Percentiles rank a stretch among this genome's conserved stretches.
These are phyloP conservation scores for Momotus momota DNA, from an alignment of 2,797 vertebrate genomes.

Conservation along the genomic window DNA sequence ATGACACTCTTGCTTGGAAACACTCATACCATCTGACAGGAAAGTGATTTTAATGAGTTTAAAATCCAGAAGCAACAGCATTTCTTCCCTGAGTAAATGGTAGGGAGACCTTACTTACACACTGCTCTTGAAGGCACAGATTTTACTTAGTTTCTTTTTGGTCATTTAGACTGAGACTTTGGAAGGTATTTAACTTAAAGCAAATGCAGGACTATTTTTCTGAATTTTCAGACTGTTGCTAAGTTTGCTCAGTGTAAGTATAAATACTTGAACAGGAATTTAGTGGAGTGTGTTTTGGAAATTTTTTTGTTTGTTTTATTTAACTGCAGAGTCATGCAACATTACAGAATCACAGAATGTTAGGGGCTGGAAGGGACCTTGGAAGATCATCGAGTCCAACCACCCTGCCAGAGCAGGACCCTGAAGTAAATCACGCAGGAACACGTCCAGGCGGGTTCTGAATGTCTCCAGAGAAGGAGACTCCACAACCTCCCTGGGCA, in stretches of 20 bases:
- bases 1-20: not conserved
- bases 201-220: not conserved
- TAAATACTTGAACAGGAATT: not conserved
- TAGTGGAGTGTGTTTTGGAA: not conserved
- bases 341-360: no score
- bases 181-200: not conserved
- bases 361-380: no score
- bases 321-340: not conserved
- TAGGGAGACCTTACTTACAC: slow-evolving; percentile 18
- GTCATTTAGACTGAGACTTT: not conserved
- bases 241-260: not conserved
- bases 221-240: not conserved
- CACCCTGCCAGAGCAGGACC: no score
- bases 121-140: slow-evolving; percentile 1
- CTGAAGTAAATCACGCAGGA: no score
- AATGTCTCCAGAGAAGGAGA: no score
- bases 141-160: not conserved
- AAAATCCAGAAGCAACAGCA: slow-evolving; percentile 23
- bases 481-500: no score
- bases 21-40: not conserved
- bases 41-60: slow-evolving; percentile 27
- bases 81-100: slow-evolving; percentile 1
- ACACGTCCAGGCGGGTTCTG: no score
- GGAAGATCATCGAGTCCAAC: no score
- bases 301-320: not conserved